phyloP scores from a whole-genome alignment of 2,888 invertebrate genomes.

The Macrophya alboannulata region DNA sequence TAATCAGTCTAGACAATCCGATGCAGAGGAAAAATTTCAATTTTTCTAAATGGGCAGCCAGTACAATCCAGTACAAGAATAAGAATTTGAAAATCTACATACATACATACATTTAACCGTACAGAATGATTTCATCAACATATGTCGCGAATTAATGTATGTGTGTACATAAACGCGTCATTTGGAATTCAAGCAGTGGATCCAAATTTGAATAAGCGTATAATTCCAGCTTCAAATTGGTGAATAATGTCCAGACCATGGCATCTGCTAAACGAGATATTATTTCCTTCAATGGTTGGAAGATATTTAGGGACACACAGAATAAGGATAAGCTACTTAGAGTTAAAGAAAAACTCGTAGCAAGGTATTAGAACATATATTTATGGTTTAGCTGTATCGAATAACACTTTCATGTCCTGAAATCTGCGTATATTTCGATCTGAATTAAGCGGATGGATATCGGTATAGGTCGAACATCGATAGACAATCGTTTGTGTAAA shows the following conservation, averaged over 20 bases:
- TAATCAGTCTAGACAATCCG: too few relatives aligned
- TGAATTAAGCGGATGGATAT: too few relatives aligned
- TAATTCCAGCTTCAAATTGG: background rate
- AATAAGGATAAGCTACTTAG: background rate
- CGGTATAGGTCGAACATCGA: too few relatives aligned
- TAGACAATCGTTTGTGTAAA: too few relatives aligned
- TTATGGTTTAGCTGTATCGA: too few relatives aligned
- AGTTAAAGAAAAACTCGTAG: background rate
- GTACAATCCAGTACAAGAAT: too few relatives aligned
- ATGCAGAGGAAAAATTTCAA: too few relatives aligned
- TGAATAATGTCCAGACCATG: background rate
- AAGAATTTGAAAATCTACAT: too few relatives aligned
- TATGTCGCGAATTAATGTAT: background rate
- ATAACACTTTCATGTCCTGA: too few relatives aligned
- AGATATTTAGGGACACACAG: background rate
- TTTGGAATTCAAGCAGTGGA: background rate
- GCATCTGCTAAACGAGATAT: background rate
- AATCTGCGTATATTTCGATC: too few relatives aligned
- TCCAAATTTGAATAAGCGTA: background rate
- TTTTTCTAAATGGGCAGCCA: too few relatives aligned
- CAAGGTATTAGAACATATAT: too few relatives aligned
- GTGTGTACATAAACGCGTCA: background rate
- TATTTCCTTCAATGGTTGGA: background rate
- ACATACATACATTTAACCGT: background rate
- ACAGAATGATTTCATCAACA: background rate